These are phyloP conservation scores for Sprattus sprattus DNA, from an alignment of 2,113 vertebrate species.

Conservation along the genomic window DNA sequence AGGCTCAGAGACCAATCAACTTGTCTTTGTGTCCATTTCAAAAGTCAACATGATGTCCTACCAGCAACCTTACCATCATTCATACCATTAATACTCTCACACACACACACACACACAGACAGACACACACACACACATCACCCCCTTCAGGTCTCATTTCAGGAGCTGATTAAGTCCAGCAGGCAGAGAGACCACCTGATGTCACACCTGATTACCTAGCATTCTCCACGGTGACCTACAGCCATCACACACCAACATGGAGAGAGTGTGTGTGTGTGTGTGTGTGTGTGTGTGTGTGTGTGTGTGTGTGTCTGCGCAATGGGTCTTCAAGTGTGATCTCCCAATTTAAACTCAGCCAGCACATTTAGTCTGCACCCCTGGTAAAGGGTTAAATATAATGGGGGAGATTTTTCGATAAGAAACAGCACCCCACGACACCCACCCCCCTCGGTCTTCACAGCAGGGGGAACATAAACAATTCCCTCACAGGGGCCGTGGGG, in stretches of 20 bases:
- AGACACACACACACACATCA: neutral
- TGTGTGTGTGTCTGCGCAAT: neutral
- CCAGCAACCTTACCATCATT: neutral
- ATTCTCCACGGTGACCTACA: conserved; percentile 2
- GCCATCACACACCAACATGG: neutral
- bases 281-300: neutral
- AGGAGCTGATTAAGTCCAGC: conserved; percentile 3
- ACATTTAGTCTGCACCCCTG: too few species aligned
- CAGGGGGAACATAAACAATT: too few species aligned
- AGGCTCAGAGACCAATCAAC: neutral
- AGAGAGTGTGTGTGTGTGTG: neutral
- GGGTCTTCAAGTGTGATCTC: too few species aligned
- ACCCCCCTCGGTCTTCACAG: too few species aligned
- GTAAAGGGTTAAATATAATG: too few species aligned
- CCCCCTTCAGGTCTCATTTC: neutral
- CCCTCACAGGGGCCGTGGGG: too few species aligned
- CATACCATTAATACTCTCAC: neutral
- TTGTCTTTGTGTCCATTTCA: neutral
- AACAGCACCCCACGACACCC: too few species aligned
- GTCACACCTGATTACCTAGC: conserved; percentile 28
- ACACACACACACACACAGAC: neutral
- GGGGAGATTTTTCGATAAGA: too few species aligned
- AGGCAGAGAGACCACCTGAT: neutral
- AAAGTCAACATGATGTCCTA: neutral
- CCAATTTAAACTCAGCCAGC: too few species aligned